Evolutionary conservation across 2,888 invertebrate species (phyloP), one percentile per base, ranked within the genome.

Genomic region (Drosophila basisetae): DNA sequence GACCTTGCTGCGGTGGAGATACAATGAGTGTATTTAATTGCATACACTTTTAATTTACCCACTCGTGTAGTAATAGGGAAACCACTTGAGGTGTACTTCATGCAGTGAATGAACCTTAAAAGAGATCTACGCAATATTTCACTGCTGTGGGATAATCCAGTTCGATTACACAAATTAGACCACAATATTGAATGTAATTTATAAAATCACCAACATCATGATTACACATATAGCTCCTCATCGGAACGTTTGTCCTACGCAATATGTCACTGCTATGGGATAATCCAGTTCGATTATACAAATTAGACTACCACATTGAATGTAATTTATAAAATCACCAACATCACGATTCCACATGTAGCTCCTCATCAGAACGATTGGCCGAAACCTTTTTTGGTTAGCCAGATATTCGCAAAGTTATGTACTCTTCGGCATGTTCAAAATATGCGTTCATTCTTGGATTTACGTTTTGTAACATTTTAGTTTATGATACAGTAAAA

Each of bases 31-130:
- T 13, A 33, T 56, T 54, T 13, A 18, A 9, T n/a, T 30, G n/a
- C 9, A 39, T 30, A 28, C 56, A n/a, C 41, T 41, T 30, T 37
- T 30, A 39, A 30, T 30, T 13, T 41, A 28, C 9, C 39, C n/a
- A 41, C 56, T 2, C 9, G 30, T 41, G 30, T 56, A 41, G 41
- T 41, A 30, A 39, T 16, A n/a, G 5, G n/a, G 30, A 56, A 56
- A 13, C n/a, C 30, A 13, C 28, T 30, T n/a, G 39, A 39, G 37
- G 28, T 11, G 11, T 28, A 47, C 22, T n/a, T 39, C 16, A 6
- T 55, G 18, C 55, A 11, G 39, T 30, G 28, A 56, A 39, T 56
- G 39, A 56, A 39, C 39, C n/a, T 56, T 18, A 37, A 55, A 28
- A 25, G 16, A 4, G 25, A 35, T 28, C 25, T 49, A 16, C 7